Evolutionary conservation across 2,113 vertebrate genomes (phyloP), one percentile per base, ranked within the genome.

Genomic region (Lophochroa leadbeateri): DNA sequence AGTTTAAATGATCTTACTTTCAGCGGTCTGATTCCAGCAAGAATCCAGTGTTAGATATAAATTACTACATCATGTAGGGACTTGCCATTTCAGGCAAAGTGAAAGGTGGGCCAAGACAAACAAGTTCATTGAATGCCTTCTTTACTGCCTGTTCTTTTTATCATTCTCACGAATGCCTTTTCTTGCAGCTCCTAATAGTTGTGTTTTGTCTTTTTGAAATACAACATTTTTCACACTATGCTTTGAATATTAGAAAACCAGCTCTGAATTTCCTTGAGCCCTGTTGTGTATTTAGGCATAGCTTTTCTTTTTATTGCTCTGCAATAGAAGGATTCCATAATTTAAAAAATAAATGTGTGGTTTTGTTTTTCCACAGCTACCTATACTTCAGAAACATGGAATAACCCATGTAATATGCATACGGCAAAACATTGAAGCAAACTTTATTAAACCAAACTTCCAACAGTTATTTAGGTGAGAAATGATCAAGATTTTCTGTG

Each of bases 381-480:
- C 99, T 97, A 97, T 98, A 92, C 98, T 99, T 93, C 99, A 99
- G 98, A 99, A 98, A 98, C 98, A 99, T 95, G 99, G 99, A 86
- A 98, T 99, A 98, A 99, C 99, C 64, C 99, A 99, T 97, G 97
- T 99, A 37, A 98, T 99, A 96, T 99, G 99, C 97, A 99, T 99
- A 97, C 97, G 99, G 85, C 99, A 99, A 98, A 99, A 99, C 97
- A 99, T 99, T 64, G 99, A 99, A 98, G 99, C 99, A 97, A 99
- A 99, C 97, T 99, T 99, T 98, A 99, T 99, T 95, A 99, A 99
- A 98, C 99, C 99, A 97, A 99, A 99, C 98, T 99, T 99, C 97
- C 98, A 99, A 84, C 98, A 99, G 82, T 98, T 98, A 94, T 99
- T 99, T 99, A 99, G 99, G 99, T 99, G 98, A 98, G 98, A 68